These are phyloP conservation scores for Thelaira solivaga DNA, from an alignment of 2,888 invertebrate species.

Conservation along the genomic window DNA sequence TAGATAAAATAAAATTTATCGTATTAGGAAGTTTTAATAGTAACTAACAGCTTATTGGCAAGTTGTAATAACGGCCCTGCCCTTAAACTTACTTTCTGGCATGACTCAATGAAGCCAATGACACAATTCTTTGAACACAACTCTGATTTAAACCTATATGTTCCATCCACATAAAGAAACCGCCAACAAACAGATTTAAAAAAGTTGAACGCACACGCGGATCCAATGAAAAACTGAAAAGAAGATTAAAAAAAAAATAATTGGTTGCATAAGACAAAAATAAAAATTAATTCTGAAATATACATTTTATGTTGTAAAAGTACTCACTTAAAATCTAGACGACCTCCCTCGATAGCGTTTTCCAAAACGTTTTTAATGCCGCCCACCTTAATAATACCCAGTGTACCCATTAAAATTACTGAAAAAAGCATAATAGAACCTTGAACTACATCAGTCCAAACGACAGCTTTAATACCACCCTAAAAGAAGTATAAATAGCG, in stretches of 20 bases:
- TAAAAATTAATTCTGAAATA: background rate
- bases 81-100: constrained; percentile 80
- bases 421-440: constrained; percentile 76
- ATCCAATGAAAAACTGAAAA: constrained; percentile 79
- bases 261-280: background rate
- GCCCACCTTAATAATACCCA: constrained; percentile 76
- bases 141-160: constrained; percentile 85
- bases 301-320: too few species aligned
- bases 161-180: constrained; percentile 81
- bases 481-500: constrained; percentile 51
- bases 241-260: background rate
- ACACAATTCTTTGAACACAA: constrained; percentile 84
- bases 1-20: too few species aligned
- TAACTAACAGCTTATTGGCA: too few species aligned
- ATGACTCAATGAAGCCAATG: constrained; percentile 79
- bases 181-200: constrained; percentile 81
- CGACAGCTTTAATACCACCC: constrained; percentile 79
- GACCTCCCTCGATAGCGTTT: constrained; percentile 72
- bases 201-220: constrained; percentile 82
- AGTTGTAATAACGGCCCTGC: too few species aligned
- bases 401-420: constrained; percentile 73
- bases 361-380: constrained; percentile 74
- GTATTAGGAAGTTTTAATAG: too few species aligned
- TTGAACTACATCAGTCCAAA: constrained; percentile 79
- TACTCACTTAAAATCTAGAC: constrained; percentile 75